phyloP scores from a whole-genome alignment of 2,113 vertebrate species.

The Meleagris gallopavo region DNA sequence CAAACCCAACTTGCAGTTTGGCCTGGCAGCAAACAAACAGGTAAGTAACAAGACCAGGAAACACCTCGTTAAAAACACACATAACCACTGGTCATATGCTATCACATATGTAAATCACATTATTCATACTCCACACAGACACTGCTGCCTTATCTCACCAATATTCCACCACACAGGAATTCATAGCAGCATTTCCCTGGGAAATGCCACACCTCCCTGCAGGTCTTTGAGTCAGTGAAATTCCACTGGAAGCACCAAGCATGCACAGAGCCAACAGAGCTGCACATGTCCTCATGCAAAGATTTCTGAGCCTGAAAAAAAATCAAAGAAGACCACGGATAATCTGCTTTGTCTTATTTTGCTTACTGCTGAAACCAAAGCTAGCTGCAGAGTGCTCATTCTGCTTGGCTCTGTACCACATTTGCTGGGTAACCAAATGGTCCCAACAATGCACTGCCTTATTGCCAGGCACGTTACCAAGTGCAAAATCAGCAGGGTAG shows the following conservation, averaged over 20 bases:
- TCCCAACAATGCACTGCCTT: background rate
- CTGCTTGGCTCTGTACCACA: background rate
- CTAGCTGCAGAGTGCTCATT: background rate
- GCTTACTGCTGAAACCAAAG: background rate
- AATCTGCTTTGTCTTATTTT: background rate
- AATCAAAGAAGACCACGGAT: fast-evolving
- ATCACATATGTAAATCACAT: background rate
- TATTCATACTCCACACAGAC: background rate
- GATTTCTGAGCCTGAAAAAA: background rate
- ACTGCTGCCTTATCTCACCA: background rate
- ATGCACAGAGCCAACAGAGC: background rate
- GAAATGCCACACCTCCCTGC: background rate
- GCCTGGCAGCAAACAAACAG: background rate
- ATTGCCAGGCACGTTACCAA: background rate
- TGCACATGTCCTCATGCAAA: fast-evolving
- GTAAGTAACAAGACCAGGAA: background rate
- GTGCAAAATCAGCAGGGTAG: background rate
- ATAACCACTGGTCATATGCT: fast-evolving
- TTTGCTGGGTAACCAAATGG: background rate
- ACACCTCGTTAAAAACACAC: background rate
- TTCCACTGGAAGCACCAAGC: background rate
- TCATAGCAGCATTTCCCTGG: background rate
- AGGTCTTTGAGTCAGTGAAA: background rate
- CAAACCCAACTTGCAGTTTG: background rate
- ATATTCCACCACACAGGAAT: background rate